These are phyloP conservation scores for Benitochromis conjunctus DNA, from an alignment of 2,113 vertebrate species.

Conservation along the genomic window DNA sequence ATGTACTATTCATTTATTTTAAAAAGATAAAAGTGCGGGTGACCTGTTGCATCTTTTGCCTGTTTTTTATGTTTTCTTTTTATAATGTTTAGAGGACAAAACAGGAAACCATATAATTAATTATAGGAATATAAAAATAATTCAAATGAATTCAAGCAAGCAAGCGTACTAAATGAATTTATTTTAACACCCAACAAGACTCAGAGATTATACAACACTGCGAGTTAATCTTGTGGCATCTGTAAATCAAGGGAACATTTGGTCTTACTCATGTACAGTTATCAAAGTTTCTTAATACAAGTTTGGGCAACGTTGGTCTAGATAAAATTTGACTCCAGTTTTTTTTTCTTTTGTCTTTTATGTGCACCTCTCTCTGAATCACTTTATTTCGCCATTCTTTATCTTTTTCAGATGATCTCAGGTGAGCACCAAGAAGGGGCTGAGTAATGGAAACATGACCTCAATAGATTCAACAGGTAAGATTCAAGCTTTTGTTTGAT, in stretches of 20 bases:
- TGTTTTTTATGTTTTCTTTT: neutral
- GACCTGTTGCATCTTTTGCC: neutral
- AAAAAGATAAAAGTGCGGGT: neutral
- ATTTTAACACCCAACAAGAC: neutral
- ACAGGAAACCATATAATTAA: neutral
- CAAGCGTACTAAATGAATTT: neutral
- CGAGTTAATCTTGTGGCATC: neutral
- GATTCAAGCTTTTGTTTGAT: constrained; percentile 15
- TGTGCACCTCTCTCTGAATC: constrained; percentile 1
- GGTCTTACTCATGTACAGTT: neutral
- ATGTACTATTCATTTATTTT: neutral
- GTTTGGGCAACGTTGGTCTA: neutral
- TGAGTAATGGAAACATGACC: constrained; percentile 45
- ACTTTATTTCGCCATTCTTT: constrained; percentile 4
- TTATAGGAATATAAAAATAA: neutral
- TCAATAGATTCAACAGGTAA: constrained; percentile 35
- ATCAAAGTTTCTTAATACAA: neutral
- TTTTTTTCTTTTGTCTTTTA: neutral
- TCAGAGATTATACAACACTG: neutral
- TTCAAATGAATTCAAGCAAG: neutral
- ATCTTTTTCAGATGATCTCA: constrained; percentile 52
- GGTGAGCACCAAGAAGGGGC: constrained; percentile 6
- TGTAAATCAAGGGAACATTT: neutral
- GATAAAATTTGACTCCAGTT: constrained; percentile 4
- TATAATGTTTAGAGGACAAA: neutral